Conservation (phyloP, 2,888 invertebrate genomes). For the Linnaemya vulpina region DNA sequence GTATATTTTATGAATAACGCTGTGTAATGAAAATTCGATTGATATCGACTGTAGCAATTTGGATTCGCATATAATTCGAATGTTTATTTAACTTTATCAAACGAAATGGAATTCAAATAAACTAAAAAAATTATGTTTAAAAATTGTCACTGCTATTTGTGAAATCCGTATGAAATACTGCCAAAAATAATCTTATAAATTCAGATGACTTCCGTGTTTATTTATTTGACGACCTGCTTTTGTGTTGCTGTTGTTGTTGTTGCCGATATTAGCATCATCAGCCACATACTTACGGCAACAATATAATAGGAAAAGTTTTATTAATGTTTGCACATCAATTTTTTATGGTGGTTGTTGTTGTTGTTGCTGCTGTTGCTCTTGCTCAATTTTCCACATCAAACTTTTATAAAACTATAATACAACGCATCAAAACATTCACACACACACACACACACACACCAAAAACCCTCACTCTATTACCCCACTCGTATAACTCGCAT, state of each 20-base stretch:
- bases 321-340: slow-evolving; percentile 78
- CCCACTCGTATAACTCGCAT: not conserved
- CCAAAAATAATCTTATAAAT: slow-evolving; percentile 5
- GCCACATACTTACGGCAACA: slow-evolving; percentile 35
- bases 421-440: not conserved
- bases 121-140: not conserved
- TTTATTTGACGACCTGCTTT: slow-evolving; percentile 8
- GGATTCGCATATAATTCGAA: too few species aligned
- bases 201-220: slow-evolving; percentile 24
- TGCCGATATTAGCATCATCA: slow-evolving; percentile 30
- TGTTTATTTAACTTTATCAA: too few species aligned
- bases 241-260: not conserved
- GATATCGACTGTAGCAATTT: too few species aligned
- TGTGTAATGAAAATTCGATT: too few species aligned
- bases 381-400: slow-evolving; percentile 9
- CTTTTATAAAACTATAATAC: slow-evolving; percentile 6
- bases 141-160: not conserved
- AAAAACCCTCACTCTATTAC: slow-evolving; percentile 8
- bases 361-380: slow-evolving; percentile 29
- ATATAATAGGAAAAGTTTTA: slow-evolving; percentile 71
- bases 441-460: not conserved
- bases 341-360: slow-evolving; percentile 66
- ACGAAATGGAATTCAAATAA: not conserved
- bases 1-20: too few species aligned
- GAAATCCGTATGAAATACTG: not conserved